These are phyloP conservation scores for Mimachlamys varia DNA, from an alignment of 2,888 invertebrate species.

Conservation along the genomic window DNA sequence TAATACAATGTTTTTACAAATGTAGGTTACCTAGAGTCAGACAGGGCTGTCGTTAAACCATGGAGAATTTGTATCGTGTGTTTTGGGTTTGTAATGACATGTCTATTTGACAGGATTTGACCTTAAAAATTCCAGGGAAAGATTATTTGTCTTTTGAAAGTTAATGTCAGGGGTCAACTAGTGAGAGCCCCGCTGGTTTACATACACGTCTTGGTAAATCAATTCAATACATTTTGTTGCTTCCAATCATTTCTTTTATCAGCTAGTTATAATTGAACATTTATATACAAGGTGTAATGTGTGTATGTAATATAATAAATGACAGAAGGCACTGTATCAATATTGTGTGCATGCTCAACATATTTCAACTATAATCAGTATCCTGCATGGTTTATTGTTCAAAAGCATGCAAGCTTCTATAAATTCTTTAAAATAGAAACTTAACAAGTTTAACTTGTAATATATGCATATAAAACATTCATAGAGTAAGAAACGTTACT, in stretches of 20 bases:
- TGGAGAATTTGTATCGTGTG: too few relatives aligned
- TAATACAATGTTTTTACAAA: neutral
- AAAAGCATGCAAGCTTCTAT: neutral
- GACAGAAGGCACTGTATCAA: neutral
- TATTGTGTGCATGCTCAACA: slow-evolving; percentile 16
- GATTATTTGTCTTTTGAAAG: too few relatives aligned
- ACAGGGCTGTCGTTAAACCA: too few relatives aligned
- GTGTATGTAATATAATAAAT: neutral
- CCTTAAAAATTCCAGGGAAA: too few relatives aligned
- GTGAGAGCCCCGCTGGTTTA: neutral
- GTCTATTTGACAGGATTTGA: too few relatives aligned
- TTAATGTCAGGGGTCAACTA: neutral
- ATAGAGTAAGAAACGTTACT: neutral
- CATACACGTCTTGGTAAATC: neutral
- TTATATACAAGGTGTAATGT: neutral
- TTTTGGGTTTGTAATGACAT: too few relatives aligned
- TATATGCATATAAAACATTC: neutral
- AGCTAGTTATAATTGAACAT: neutral
- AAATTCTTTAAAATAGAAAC: neutral
- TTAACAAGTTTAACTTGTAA: neutral
- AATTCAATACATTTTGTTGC: neutral
- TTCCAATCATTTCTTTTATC: neutral
- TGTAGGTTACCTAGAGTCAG: neutral
- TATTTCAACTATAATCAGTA: neutral
- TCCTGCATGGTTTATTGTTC: slow-evolving; percentile 3